Percentiles rank a stretch among this genome's conserved stretches.
phyloP scores from a whole-genome alignment of 2,888 invertebrate species.

The Campoplex capitator region DNA sequence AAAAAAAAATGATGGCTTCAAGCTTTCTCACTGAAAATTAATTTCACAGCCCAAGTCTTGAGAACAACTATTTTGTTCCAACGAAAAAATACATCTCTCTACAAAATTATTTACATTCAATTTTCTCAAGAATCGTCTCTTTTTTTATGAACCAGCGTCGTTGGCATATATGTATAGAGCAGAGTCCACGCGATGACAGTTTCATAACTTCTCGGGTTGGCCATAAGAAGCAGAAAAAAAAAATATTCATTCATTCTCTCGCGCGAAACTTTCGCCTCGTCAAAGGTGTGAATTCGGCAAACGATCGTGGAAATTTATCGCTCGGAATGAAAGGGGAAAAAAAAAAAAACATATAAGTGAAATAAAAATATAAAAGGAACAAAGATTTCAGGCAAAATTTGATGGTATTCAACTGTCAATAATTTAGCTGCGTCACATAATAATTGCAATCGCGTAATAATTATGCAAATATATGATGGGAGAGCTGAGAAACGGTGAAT shows the following conservation, averaged over 20 bases:
- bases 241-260: slow-evolving; percentile 77
- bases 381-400: neutral
- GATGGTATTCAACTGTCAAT: slow-evolving; percentile 45
- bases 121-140: neutral
- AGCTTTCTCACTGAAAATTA: neutral
- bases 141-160: neutral
- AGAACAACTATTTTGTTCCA: neutral
- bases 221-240: neutral
- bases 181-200: slow-evolving; percentile 42
- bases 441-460: slow-evolving; percentile 77
- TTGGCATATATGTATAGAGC: neutral
- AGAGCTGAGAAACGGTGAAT: slow-evolving; percentile 63
- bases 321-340: neutral
- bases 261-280: slow-evolving; percentile 63
- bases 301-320: slow-evolving; percentile 32
- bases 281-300: slow-evolving; percentile 32
- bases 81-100: neutral
- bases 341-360: neutral
- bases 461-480: slow-evolving; percentile 80
- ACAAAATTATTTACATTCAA: neutral
- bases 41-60: neutral
- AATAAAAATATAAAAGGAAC: slow-evolving; percentile 10
- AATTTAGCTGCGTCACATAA: slow-evolving; percentile 42
- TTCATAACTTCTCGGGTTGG: slow-evolving; percentile 65
- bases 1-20: neutral